Percentiles rank a stretch among this genome's conserved stretches.
These are phyloP conservation scores for Styela plicata DNA, from an alignment of 23 tunicate species.

Conservation along the genomic window DNA sequence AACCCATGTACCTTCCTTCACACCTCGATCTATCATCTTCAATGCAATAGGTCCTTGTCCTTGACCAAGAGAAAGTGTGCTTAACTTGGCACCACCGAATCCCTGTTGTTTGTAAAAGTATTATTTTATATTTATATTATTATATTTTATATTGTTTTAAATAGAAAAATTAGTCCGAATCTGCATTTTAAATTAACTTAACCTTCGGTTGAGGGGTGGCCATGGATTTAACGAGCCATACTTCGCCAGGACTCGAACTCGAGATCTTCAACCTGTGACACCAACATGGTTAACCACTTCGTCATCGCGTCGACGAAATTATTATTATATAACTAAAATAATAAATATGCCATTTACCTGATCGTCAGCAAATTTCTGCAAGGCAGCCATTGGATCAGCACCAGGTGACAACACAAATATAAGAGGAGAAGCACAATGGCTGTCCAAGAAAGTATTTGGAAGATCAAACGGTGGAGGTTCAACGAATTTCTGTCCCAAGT, in stretches of 20 bases:
- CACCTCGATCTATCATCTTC: slow-evolving; percentile 88
- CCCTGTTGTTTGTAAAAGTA: too few species aligned
- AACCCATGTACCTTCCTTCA: slow-evolving; percentile 98
- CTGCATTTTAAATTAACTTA: too few species aligned
- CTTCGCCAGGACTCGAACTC: too few species aligned
- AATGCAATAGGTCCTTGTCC: slow-evolving; percentile 99
- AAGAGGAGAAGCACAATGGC: slow-evolving; percentile 81
- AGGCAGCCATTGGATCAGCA: slow-evolving; percentile 96
- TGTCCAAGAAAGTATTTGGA: slow-evolving; percentile 87
- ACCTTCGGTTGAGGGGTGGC: too few species aligned
- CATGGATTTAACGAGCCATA: too few species aligned
- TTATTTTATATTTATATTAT: not conserved
- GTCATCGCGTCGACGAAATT: too few species aligned
- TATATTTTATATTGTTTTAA: too few species aligned
- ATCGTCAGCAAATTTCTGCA: slow-evolving; percentile 96
- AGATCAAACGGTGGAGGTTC: slow-evolving; percentile 99
- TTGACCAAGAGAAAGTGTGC: slow-evolving; percentile 92
- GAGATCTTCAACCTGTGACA: too few species aligned
- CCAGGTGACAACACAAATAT: slow-evolving; percentile 98
- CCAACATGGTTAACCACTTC: too few species aligned
- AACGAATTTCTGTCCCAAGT: slow-evolving; percentile 88
- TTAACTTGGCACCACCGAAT: slow-evolving; percentile 87
- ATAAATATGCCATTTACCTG: slow-evolving; percentile 37
- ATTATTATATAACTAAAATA: too few species aligned
- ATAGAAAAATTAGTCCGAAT: too few species aligned